A percentile compares a stretch with the other conserved stretches of the same genome.
phyloP scores from a whole-genome alignment of 23 tunicate genomes.

The Corella eumyota region DNA sequence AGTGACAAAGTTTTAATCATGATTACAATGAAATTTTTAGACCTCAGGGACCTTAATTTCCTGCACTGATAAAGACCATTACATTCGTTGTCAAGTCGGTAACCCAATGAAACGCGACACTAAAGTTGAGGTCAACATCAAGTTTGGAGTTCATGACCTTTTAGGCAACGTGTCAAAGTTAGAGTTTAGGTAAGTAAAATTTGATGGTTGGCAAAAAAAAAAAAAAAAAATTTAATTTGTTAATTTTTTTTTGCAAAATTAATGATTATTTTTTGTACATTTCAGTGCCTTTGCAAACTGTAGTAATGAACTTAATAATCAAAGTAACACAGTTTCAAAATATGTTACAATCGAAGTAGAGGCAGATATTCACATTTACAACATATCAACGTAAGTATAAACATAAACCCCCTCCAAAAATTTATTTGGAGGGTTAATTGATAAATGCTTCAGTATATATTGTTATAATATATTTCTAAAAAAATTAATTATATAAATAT shows the following conservation, averaged over 20 bases:
- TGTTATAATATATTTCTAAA: not conserved
- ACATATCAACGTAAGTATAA: slow-evolving; percentile 45
- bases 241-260: too few relatives aligned
- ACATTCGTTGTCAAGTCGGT: slow-evolving; percentile 62
- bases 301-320: slow-evolving; percentile 36
- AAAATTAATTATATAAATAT: not conserved
- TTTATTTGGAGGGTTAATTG: not conserved
- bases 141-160: slow-evolving; percentile 38
- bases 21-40: too few relatives aligned
- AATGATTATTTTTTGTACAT: not conserved
- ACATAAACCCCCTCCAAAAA: not conserved
- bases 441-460: not conserved
- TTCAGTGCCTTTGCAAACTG: slow-evolving; percentile 51
- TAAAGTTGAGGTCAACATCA: slow-evolving; percentile 15
- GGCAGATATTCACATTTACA: slow-evolving; percentile 34
- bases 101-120: slow-evolving; percentile 54
- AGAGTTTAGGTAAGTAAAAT: slow-evolving; percentile 32
- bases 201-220: too few relatives aligned
- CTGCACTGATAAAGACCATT: slow-evolving; percentile 1
- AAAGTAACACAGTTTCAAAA: slow-evolving; percentile 8
- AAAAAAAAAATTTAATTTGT: too few relatives aligned
- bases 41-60: too few relatives aligned
- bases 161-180: slow-evolving; percentile 32
- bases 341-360: slow-evolving; percentile 22
- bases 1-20: too few relatives aligned